Evolutionary conservation across 2,113 vertebrate genomes (phyloP), one percentile per base, ranked within the genome.

Genomic region (Chaetodon auriga): DNA sequence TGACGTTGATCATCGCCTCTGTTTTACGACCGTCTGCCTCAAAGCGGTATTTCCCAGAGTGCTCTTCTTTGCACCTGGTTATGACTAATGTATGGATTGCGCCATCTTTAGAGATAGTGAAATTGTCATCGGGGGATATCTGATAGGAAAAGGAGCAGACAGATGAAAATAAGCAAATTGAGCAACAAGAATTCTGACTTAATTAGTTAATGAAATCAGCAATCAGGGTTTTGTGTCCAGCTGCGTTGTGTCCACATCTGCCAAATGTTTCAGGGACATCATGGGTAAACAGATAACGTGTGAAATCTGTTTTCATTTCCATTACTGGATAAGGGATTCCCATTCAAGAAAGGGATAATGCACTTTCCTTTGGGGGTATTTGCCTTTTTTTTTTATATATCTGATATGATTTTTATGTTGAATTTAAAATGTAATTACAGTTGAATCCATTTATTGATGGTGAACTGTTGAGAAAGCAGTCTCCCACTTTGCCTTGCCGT

Each of bases 31-130:
- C 91, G 45, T 96, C 96, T 14, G 94, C 96, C 80, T 96, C 96
- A 91, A 98, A 98, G 35, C 93, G 95, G 57, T 98, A 97, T 91
- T 92, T 97, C 54, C 97, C 97, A 45, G 95, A 92, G 75, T 96
- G 94, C 30, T 93, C 89, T 25, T 95, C 96, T 7, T 90, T 84
- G 23, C 92, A 96, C 0, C 74, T 90, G 45, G 84, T 69, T 65
- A 97, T 95, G 43, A 93, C 79, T 49, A 98, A 91, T 85, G 94
- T 96, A 87, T 96, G 96, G 62, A 87, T 77, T 0, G 95, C 77
- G 3, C 96, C 96, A 0, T 97, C 92, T 87, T 96, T 96, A 65
- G 93, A 90, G 30, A 96, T 90, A n/a, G 11, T 1, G 0, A 96
- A 71, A 78, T 92, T 94, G 4, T 96, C 95, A 80, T 90, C 94